These are phyloP conservation scores for Tinea semifulvella DNA, from an alignment of 2,888 invertebrate species.

Conservation along the genomic window DNA sequence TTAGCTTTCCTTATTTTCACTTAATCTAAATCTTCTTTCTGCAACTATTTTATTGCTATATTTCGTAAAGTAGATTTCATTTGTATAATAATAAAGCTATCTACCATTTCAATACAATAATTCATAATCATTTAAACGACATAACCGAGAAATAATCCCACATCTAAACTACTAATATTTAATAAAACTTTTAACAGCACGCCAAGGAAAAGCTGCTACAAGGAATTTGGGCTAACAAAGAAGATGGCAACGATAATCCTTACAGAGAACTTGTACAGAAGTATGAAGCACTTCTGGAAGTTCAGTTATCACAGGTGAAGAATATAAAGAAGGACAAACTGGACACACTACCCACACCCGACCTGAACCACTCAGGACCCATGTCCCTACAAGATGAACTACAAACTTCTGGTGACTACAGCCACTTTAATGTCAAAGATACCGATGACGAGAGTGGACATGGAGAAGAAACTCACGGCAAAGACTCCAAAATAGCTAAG, in stretches of 20 bases:
- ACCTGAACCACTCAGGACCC: constrained; percentile 46
- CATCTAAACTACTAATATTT: constrained; percentile 10
- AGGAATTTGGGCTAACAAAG: constrained; percentile 62
- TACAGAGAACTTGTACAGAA: constrained; percentile 85
- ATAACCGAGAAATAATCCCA: neutral
- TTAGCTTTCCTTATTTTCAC: neutral
- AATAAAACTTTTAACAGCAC: constrained; percentile 37
- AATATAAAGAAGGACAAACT: constrained; percentile 55
- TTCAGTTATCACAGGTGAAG: constrained; percentile 72
- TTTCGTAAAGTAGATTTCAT: neutral
- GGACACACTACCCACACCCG: constrained; percentile 25
- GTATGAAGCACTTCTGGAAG: constrained; percentile 83
- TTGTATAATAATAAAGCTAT: no score
- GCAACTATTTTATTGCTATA: neutral
- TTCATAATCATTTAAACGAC: neutral
- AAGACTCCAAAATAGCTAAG: constrained; percentile 50
- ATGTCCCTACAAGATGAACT: constrained; percentile 76
- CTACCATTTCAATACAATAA: no score
- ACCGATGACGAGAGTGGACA: constrained; percentile 73
- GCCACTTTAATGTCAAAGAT: constrained; percentile 70
- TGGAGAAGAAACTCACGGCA: constrained; percentile 62
- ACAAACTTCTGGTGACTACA: constrained; percentile 78
- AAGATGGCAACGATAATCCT: constrained; percentile 69
- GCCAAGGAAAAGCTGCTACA: constrained; percentile 61
- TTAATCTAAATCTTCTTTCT: neutral